Evolutionary conservation across 2,797 vertebrate genomes (phyloP), one percentile per base, ranked within the genome.

Genomic region (Mastacembelus armatus): DNA sequence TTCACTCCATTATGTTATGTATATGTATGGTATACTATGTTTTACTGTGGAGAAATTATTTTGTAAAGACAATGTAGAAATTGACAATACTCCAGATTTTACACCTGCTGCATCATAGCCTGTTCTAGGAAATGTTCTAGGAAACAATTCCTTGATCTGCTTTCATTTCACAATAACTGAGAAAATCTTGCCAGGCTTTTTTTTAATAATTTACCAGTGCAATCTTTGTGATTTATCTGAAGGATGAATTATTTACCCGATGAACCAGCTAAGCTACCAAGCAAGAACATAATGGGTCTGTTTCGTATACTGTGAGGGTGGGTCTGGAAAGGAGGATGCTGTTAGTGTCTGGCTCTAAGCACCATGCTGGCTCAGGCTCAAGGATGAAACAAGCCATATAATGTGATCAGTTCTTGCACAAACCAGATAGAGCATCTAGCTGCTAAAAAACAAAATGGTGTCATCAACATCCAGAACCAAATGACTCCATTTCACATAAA

Each of bases 371-470:
- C 82, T 49, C 2, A 3, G 19, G 16, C 51, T 88, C 72, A 73
- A 77, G 74, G 75, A 74, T 52, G 36, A 77, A 90, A 88, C 66
- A 80, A 84, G 68, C 66, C 60, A 70, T 87, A 75, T 75, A 85
- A 90, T 90, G 74, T 47, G n/a, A 60, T 80, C 71, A 66, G 63
- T 64, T 73, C 86, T 78, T 83, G 64, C 62, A 78, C 57, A 87
- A 87, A 86, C 87, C 54, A 77, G 42, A 66, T 21, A n/a, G 16
- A 63, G 56, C 27, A 33, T n/a, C n/a, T n/a, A n/a, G 33, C 33
- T 15, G 22, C 21, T 51, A 63, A 48, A 80, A 65, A 73, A 68
- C 3, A 39, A 77, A 73, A 74, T 39, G 33, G 29, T 77, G 55
- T 77, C 40, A 29, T 56, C 27, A 74, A 47, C 38, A 57, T 3